A percentile compares a stretch with the other conserved stretches of the same genome.
Evolutionary conservation across 1,140 invertebrate genomes (phyloP).

Genomic region (Ceratosolen fusciceps): DNA sequence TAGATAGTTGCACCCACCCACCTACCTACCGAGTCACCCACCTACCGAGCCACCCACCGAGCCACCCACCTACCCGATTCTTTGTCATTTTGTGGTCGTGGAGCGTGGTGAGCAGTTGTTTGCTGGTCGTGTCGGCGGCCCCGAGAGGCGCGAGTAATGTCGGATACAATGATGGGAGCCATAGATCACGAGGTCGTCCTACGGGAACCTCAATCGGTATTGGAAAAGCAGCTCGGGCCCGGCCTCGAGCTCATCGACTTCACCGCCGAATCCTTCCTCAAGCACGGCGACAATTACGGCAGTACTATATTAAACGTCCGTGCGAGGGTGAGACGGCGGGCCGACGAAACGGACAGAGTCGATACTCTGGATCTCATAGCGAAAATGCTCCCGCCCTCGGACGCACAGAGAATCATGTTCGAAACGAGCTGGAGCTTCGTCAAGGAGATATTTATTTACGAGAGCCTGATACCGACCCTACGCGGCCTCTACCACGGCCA

Average conservation of each 20-base stretch:
- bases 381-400: constrained; percentile 59
- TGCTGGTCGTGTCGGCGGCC: no score
- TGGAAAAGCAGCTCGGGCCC: constrained; percentile 51
- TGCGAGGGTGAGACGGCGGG: constrained; percentile 48
- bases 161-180: no score
- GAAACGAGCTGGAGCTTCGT: constrained; percentile 62
- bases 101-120: no score
- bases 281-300: constrained; percentile 74
- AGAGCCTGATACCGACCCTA: constrained; percentile 56
- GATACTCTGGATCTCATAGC: constrained; percentile 58
- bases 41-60: no score
- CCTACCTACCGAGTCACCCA: no score
- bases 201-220: constrained; percentile 50
- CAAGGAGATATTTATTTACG: constrained; percentile 63
- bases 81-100: no score
- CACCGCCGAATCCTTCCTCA: constrained; percentile 50
- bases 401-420: constrained; percentile 58
- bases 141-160: no score
- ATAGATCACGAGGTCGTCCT: constrained; percentile 42
- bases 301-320: constrained; percentile 71
- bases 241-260: constrained; percentile 51
- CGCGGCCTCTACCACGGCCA: constrained; percentile 52
- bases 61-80: no score
- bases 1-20: no score
- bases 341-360: not conserved